Conservation (phyloP, 2,797 vertebrate genomes). For the Gila robusta region DNA sequence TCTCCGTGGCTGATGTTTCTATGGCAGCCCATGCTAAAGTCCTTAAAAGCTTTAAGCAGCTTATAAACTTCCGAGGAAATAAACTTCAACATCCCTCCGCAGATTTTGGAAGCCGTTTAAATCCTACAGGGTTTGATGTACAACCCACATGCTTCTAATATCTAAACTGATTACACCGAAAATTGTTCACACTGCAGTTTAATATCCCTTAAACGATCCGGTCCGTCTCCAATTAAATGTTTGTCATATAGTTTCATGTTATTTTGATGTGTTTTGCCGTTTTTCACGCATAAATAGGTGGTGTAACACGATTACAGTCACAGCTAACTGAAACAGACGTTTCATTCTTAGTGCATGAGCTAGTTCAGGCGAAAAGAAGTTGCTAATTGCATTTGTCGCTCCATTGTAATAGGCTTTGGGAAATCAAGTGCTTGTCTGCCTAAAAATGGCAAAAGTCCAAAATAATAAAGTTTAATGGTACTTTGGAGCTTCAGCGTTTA, state of each 20-base stretch:
- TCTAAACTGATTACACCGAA: conserved; percentile 43
- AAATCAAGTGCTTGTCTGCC: conserved; percentile 70
- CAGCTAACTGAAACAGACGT: not conserved
- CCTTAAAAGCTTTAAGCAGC: conserved; percentile 84
- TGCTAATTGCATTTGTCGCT: conserved; percentile 56
- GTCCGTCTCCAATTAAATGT: conserved; percentile 39
- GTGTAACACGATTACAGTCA: conserved; percentile 27
- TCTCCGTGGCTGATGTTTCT: conserved; percentile 84
- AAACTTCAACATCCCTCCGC: conserved; percentile 84
- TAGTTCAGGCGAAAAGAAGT: conserved; percentile 41
- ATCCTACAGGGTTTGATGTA: conserved; percentile 80
- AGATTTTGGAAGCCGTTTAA: conserved; percentile 78
- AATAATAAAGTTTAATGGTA: conserved; percentile 61
- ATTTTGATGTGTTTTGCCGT: not conserved
- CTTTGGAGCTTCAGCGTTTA: conserved; percentile 36
- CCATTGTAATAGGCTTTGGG: conserved; percentile 65
- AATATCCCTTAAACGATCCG: conserved; percentile 19
- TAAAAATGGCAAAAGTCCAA: conserved; percentile 67
- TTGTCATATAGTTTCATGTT: conserved; percentile 12
- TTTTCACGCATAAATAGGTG: conserved; percentile 29
- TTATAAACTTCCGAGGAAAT: conserved; percentile 83
- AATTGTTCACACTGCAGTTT: conserved; percentile 28
- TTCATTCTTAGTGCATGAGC: conserved; percentile 29
- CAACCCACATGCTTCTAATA: conserved; percentile 69
- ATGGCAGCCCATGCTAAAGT: conserved; percentile 81